Conservation (phyloP, 2,113 vertebrate genomes). For the Lepus europaeus region DNA sequence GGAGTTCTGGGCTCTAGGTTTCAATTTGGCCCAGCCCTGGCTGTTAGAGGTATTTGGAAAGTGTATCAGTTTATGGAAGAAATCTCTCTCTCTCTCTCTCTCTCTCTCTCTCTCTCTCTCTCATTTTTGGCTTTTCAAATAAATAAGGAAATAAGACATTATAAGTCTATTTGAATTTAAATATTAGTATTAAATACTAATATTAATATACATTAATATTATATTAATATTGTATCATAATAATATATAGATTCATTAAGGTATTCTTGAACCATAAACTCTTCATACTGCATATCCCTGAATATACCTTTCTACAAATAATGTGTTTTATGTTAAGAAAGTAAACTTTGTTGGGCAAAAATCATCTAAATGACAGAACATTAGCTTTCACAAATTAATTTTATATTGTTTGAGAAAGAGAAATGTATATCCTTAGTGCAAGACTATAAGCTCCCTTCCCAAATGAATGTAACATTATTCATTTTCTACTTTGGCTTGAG, state of each 20-base stretch:
- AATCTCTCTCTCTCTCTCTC: too few species aligned
- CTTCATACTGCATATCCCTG: neutral
- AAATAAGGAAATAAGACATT: too few species aligned
- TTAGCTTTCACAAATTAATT: neutral
- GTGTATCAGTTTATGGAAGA: too few species aligned
- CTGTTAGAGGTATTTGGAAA: too few species aligned
- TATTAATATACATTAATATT: too few species aligned
- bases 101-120: too few species aligned
- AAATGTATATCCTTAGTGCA: neutral
- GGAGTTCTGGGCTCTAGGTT: too few species aligned
- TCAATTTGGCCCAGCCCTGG: too few species aligned
- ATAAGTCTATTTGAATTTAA: too few species aligned
- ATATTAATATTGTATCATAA: neutral
- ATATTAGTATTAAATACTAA: too few species aligned
- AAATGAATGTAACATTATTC: neutral
- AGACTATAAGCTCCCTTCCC: neutral
- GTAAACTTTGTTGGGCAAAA: neutral
- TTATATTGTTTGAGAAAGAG: neutral
- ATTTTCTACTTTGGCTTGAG: neutral
- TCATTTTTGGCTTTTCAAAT: too few species aligned
- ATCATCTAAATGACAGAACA: neutral
- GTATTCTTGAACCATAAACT: neutral
- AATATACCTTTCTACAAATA: neutral
- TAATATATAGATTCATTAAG: neutral
- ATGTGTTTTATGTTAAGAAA: neutral